Evolutionary conservation across 1,140 invertebrate species (phyloP).

Genomic region (Druon quercuslanigerum): DNA sequence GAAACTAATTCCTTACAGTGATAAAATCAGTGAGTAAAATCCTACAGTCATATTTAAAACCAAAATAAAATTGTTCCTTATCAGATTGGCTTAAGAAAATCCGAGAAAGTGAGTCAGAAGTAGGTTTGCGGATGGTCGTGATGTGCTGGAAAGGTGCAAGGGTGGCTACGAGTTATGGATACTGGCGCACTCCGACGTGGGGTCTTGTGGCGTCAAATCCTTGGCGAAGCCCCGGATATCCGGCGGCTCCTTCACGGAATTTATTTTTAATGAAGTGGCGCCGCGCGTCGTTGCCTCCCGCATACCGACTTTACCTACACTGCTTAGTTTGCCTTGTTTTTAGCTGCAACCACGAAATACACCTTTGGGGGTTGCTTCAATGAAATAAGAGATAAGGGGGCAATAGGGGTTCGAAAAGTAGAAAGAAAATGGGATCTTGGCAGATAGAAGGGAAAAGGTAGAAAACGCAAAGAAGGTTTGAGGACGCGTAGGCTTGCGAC

Average conservation of each 20-base stretch:
- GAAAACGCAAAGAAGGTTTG: slow-evolving; percentile 23
- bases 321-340: slow-evolving; percentile 2
- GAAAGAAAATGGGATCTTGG: slow-evolving; percentile 26
- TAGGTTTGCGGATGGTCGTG: slow-evolving; percentile 11
- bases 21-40: not conserved
- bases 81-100: slow-evolving; percentile 7
- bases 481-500: not conserved
- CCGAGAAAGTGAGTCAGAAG: slow-evolving; percentile 9
- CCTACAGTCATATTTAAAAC: not conserved
- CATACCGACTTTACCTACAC: not conserved
- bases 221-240: slow-evolving; percentile 66
- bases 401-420: not conserved
- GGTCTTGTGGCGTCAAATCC: slow-evolving; percentile 46
- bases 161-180: slow-evolving; percentile 61
- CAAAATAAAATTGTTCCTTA: not conserved
- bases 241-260: slow-evolving; percentile 55
- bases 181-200: slow-evolving; percentile 48
- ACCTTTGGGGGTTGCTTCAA: slow-evolving; percentile 41
- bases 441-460: slow-evolving; percentile 31
- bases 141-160: slow-evolving; percentile 34
- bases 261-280: slow-evolving; percentile 35
- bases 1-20: no score
- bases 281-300: slow-evolving; percentile 3
- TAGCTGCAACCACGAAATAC: slow-evolving; percentile 25
- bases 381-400: slow-evolving; percentile 38